A percentile compares a stretch with the other conserved stretches of the same genome.
Evolutionary conservation across 2,888 invertebrate genomes (phyloP).

Genomic region (Habrosyne pyritoides): DNA sequence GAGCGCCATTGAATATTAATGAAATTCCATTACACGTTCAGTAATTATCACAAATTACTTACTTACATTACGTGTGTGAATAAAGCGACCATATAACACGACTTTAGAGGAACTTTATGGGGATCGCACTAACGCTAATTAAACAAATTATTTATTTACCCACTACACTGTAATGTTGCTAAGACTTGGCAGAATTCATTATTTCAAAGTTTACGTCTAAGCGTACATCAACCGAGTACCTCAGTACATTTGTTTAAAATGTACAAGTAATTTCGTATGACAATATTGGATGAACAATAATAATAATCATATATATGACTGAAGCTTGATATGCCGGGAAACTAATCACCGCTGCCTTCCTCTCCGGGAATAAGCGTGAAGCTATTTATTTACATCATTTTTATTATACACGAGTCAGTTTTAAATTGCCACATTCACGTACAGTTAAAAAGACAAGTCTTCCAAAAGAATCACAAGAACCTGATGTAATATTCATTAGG

Average conservation of each 20-base stretch:
- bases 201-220: background rate
- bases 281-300: too few species aligned
- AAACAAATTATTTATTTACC: background rate
- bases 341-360: too few species aligned
- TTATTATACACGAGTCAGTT: background rate
- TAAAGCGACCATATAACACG: background rate
- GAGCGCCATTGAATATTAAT: background rate
- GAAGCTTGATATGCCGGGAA: too few species aligned
- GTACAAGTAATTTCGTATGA: too few species aligned
- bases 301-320: background rate
- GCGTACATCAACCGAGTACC: too few species aligned
- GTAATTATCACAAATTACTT: slow-evolving; percentile 1
- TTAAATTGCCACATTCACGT: slow-evolving; percentile 5
- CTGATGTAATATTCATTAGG: slow-evolving; percentile 39
- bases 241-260: too few species aligned
- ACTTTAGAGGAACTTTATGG: background rate
- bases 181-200: background rate
- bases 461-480: slow-evolving; percentile 27
- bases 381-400: background rate
- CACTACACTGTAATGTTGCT: background rate
- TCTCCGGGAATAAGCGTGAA: too few species aligned
- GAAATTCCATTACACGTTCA: slow-evolving; percentile 1
- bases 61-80: background rate
- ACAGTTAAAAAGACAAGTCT: slow-evolving; percentile 20
- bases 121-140: background rate